Base-by-base conservation (phyloP, 2,113 vertebrate species). In the Eurystomus gularis region DNA sequence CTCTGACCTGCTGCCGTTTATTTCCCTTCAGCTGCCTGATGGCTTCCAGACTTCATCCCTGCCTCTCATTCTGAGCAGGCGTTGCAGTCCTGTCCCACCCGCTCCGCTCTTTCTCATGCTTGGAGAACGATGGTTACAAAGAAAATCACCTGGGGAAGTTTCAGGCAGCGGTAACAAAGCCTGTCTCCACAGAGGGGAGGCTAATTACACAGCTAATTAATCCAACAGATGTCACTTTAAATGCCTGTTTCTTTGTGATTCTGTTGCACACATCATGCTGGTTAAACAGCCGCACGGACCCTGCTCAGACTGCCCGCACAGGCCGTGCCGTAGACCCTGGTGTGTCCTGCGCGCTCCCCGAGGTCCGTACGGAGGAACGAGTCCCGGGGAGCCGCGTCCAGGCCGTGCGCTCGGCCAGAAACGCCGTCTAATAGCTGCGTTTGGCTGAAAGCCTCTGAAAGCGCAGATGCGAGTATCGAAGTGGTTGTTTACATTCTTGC, bases 131-230 rank as follows among this genome's bases (percentile, higher is more conserved):
- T 71, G 42, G 65, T 86, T 90, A 93, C 91, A 89, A 72, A 94
- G 97, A 95, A 69, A 94, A 96, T 98, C 96, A 97, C 97, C 97
- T 97, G 97, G 95, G 97, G 94, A 95, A 93, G 95, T 96, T 95
- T 95, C 95, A 92, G 94, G 92, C 97, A 92, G 95, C 93, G 85
- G 94, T 51, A 64, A 94, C 95, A 96, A 97, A 97, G 96, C 96
- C 96, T 52, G 7, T 81, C 94, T 97, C 97, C 92, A 91, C 94
- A 10, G 81, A 97, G 95, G 95, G 95, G 96, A 93, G 89, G 88
- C 95, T 97, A 97, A 97, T 98, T 97, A 97, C 95, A 97, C 98
- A 97, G 97, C 96, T 98, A 97, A 98, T 98, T 98, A 97, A 97
- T 96, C 97, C 96, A 97, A 91, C 98, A 98, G 98, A 97, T 98